A percentile compares a stretch with the other conserved stretches of the same genome.
Evolutionary conservation across 37 sponge, comb jelly and placozoan genomes (phyloP).

Genomic region (Halisarca cf. caerulea): DNA sequence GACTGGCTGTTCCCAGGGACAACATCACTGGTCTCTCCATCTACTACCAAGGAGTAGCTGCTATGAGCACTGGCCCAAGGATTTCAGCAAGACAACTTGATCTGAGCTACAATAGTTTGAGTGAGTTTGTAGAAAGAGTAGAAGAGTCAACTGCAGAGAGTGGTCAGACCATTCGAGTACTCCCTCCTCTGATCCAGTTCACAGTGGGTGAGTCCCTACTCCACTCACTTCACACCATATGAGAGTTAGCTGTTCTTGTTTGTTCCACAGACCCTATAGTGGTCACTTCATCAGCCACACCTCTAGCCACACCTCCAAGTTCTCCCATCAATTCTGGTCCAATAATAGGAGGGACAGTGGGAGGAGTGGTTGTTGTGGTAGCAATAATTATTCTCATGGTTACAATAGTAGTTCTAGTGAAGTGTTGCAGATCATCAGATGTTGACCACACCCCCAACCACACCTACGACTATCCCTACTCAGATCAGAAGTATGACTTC

Average conservation of each 20-base stretch:
- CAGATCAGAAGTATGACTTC: no score
- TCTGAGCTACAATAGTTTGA: no score
- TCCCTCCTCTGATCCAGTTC: neutral
- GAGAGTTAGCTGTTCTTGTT: neutral
- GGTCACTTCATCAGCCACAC: neutral
- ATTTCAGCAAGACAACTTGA: no score
- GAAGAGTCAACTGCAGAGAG: no score
- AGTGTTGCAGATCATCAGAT: neutral
- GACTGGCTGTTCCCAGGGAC: no score
- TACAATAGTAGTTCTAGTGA: neutral
- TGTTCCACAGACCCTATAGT: neutral
- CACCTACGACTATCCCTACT: no score
- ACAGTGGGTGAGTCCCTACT: neutral
- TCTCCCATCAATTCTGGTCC: neutral
- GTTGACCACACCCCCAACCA: no score
- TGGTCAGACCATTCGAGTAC: neutral
- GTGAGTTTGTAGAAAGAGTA: no score
- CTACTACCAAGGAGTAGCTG: no score
- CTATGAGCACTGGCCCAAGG: no score
- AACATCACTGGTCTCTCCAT: no score
- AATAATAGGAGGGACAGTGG: neutral
- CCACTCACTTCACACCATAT: no score
- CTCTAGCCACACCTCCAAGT: neutral
- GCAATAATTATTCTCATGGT: neutral
- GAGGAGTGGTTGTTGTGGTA: neutral